phyloP scores from a whole-genome alignment of 2,113 vertebrate genomes.

The Patagioenas fasciata region DNA sequence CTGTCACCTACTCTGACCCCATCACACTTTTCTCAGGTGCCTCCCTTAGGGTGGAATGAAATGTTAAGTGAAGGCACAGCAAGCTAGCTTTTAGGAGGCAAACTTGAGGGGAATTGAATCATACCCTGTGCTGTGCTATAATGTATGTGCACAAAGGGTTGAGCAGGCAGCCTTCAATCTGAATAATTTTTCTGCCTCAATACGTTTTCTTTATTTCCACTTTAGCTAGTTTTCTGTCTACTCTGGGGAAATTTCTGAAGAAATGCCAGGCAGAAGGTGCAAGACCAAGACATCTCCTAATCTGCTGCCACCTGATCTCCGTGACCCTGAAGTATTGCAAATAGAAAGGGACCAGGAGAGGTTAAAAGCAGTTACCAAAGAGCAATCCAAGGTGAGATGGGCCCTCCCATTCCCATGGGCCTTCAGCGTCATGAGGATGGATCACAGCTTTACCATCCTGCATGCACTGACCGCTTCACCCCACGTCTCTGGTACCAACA shows the following conservation, averaged over 20 bases:
- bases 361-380: not conserved
- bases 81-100: not conserved
- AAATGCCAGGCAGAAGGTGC: not conserved
- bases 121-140: not conserved
- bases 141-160: not conserved
- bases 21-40: not conserved
- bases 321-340: not conserved
- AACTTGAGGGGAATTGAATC: not conserved
- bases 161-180: not conserved
- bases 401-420: rapidly evolving
- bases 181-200: slow-evolving; percentile 20
- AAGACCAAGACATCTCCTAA: not conserved
- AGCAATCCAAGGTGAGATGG: not conserved
- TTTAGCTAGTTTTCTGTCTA: not conserved
- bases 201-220: not conserved
- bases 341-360: rapidly evolving
- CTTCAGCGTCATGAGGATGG: not conserved
- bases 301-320: not conserved
- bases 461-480: rapidly evolving
- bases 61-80: not conserved
- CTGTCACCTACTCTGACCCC: not conserved
- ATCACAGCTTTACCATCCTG: rapidly evolving
- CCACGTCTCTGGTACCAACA: rapidly evolving
- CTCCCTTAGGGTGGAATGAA: not conserved
- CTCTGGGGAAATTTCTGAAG: not conserved